phyloP scores from a whole-genome alignment of 2,113 vertebrate genomes.

The Bufo gargarizans region DNA sequence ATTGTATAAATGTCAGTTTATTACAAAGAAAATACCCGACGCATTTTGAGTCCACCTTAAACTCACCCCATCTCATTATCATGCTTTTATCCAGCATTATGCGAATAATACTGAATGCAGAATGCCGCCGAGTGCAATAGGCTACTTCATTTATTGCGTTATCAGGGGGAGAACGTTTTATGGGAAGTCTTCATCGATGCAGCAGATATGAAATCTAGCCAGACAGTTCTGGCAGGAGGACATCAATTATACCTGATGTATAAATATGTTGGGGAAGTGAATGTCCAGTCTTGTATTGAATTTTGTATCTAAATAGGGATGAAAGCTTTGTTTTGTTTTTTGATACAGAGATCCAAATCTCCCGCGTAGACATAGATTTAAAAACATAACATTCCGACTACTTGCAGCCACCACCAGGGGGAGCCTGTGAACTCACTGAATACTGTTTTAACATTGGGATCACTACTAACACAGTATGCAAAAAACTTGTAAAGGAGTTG shows the following conservation, averaged over 20 bases:
- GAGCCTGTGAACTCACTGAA: no score
- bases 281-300: neutral
- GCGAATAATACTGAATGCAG: neutral
- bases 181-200: neutral
- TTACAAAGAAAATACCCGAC: neutral
- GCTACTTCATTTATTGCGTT: slow-evolving; percentile 23
- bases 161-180: neutral
- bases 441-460: no score
- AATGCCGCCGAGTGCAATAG: neutral
- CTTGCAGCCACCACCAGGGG: no score
- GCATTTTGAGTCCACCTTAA: neutral
- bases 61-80: slow-evolving; percentile 13
- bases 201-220: slow-evolving; percentile 14
- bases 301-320: neutral
- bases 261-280: neutral
- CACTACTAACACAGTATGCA: no score
- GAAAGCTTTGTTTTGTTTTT: no score
- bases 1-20: slow-evolving; percentile 21
- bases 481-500: no score
- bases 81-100: slow-evolving; percentile 30
- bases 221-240: neutral
- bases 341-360: no score
- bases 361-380: no score
- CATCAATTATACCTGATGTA: slow-evolving; percentile 20
- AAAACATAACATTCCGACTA: no score